phyloP scores from a whole-genome alignment of 64 coral and sea anemone genomes.

The Trachythela sp. region DNA sequence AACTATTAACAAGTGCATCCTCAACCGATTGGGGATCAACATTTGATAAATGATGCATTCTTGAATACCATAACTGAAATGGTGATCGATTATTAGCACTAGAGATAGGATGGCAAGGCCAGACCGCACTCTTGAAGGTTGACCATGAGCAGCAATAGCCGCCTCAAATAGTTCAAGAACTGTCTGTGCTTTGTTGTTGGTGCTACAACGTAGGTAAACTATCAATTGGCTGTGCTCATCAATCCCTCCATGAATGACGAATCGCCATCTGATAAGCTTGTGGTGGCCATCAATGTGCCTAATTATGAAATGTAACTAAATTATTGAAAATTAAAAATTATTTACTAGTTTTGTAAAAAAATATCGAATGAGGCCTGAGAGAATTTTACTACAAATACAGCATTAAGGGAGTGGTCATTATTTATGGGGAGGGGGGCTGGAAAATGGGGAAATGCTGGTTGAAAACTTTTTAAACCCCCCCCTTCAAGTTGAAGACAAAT shows the following conservation, averaged over 20 bases:
- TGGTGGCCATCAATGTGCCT: too few species aligned
- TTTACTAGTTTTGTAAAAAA: too few species aligned
- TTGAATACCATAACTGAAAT: neutral
- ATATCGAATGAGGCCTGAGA: too few species aligned
- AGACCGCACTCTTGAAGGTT: neutral
- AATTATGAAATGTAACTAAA: too few species aligned
- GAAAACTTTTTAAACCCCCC: too few species aligned
- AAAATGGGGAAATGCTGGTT: too few species aligned
- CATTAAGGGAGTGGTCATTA: too few species aligned
- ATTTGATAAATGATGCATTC: neutral
- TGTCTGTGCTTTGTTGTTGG: neutral
- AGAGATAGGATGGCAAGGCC: neutral
- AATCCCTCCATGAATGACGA: neutral
- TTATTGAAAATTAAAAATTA: too few species aligned
- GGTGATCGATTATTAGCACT: neutral
- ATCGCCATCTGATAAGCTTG: neutral
- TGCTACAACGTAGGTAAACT: neutral
- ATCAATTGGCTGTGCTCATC: neutral
- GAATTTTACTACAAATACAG: too few species aligned
- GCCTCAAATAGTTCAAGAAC: neutral
- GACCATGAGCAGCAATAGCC: too few species aligned
- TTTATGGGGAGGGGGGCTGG: too few species aligned
- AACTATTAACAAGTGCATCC: neutral
- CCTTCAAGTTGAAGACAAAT: too few species aligned
- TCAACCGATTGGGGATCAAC: neutral